Percentiles rank a stretch among this genome's conserved stretches.
Conservation (phyloP, 2,797 vertebrate species). For the Eulemur coronatus region DNA sequence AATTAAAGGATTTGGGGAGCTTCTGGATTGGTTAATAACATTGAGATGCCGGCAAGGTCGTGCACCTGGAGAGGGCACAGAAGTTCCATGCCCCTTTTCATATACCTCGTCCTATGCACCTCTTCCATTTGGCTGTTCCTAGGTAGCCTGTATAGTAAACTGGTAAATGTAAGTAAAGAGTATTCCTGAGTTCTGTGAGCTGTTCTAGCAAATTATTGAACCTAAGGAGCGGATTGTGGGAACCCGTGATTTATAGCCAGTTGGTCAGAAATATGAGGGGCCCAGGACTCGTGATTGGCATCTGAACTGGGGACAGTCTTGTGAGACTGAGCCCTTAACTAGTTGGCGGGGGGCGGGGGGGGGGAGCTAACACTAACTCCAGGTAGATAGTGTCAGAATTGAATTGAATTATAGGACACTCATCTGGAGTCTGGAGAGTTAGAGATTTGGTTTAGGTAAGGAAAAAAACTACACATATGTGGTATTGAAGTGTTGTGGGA, state of each 20-base stretch:
- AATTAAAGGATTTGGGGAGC: neutral
- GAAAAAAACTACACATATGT: neutral
- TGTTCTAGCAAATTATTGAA: neutral
- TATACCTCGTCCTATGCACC: neutral
- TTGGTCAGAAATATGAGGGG: neutral
- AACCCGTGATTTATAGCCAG: neutral
- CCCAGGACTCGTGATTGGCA: neutral
- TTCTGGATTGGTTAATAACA: neutral
- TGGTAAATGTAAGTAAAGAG: neutral
- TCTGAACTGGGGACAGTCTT: neutral
- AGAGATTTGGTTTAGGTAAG: neutral
- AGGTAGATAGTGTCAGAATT: neutral
- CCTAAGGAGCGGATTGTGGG: neutral
- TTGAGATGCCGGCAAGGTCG: neutral
- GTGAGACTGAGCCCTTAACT: neutral
- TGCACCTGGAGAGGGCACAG: neutral
- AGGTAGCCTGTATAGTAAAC: neutral
- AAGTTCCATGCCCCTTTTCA: neutral
- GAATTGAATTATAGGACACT: neutral
- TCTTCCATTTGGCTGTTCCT: neutral
- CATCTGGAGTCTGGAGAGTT: neutral
- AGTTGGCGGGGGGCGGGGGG: too few relatives aligned
- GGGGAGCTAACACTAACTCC: neutral
- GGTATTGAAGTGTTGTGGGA: neutral
- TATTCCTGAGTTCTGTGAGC: neutral